A percentile compares a stretch with the other conserved stretches of the same genome.
Evolutionary conservation across 2,888 invertebrate genomes (phyloP).

Genomic region (Aphidius colemani): DNA sequence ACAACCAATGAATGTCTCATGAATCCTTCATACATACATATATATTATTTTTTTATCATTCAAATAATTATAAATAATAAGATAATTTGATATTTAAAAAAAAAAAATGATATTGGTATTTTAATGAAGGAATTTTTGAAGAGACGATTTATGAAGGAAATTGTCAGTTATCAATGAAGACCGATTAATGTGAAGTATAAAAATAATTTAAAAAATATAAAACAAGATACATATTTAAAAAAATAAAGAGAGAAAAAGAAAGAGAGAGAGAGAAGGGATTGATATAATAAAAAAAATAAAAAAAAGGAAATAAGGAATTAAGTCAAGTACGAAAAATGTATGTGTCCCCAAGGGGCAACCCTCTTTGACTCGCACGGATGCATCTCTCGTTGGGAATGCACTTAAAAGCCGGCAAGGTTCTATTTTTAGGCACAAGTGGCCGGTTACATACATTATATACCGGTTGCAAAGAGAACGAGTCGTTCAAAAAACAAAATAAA

Average conservation of each 20-base stretch:
- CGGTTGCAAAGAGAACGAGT: conserved; percentile 34
- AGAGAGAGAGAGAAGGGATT: too few species aligned
- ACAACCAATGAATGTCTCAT: too few species aligned
- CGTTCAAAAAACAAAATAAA: conserved; percentile 8
- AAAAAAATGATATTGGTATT: too few species aligned
- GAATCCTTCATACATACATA: too few species aligned
- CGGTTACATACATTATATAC: conserved; percentile 38
- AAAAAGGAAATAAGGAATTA: conserved; percentile 16
- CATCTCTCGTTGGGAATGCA: conserved; percentile 35
- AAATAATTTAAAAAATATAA: too few species aligned
- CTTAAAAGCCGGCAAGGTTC: conserved; percentile 33
- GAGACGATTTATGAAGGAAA: neutral
- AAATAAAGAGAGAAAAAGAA: neutral
- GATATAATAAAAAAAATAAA: neutral
- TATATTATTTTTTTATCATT: too few species aligned
- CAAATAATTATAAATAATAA: too few species aligned
- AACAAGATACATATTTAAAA: neutral
- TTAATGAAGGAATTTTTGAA: neutral
- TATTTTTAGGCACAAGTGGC: conserved; percentile 35
- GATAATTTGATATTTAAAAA: too few species aligned
- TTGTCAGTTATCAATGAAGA: too few species aligned
- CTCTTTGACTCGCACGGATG: conserved; percentile 18
- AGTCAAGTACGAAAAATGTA: conserved; percentile 22
- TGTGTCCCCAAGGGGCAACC: conserved; percentile 24
- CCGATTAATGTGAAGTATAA: too few species aligned